phyloP scores from a whole-genome alignment of 30 jellyfish, hydroid and myxozoan genomes.

The Chironex yamaguchii region DNA sequence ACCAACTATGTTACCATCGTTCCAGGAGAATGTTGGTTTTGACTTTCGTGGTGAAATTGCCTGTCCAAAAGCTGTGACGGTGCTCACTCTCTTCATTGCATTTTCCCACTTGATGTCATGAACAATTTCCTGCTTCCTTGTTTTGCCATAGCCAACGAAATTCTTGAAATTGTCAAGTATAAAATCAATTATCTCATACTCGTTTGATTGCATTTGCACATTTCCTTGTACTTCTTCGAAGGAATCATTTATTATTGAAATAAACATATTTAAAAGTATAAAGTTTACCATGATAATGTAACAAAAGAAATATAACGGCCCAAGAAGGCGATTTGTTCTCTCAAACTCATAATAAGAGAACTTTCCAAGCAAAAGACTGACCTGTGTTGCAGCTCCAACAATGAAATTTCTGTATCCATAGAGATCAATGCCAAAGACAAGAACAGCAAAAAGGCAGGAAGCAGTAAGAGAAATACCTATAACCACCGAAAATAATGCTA shows the following conservation, averaged over 20 bases:
- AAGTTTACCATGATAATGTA: slow-evolving; percentile 92
- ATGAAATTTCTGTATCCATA: slow-evolving; percentile 86
- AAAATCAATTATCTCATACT: slow-evolving; percentile 94
- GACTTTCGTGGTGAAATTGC: neutral
- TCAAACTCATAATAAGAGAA: slow-evolving; percentile 88
- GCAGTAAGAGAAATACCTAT: slow-evolving; percentile 80
- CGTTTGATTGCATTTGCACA: slow-evolving; percentile 77
- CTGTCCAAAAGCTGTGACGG: slow-evolving; percentile 56
- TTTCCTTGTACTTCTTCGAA: slow-evolving; percentile 77
- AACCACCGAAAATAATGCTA: slow-evolving; percentile 84
- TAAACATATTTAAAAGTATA: slow-evolving; percentile 90
- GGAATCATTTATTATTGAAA: slow-evolving; percentile 92
- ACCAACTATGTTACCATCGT: slow-evolving; percentile 66
- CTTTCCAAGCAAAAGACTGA: slow-evolving; percentile 94
- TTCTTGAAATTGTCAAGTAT: slow-evolving; percentile 82
- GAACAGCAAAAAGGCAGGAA: slow-evolving; percentile 69
- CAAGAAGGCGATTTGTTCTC: slow-evolving; percentile 87
- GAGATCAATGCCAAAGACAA: slow-evolving; percentile 86
- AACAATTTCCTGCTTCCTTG: slow-evolving; percentile 63
- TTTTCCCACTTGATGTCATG: slow-evolving; percentile 74
- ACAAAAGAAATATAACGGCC: slow-evolving; percentile 90
- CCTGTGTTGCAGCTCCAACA: slow-evolving; percentile 85
- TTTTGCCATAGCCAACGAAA: slow-evolving; percentile 77
- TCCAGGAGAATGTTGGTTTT: slow-evolving; percentile 11
- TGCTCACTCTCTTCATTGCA: slow-evolving; percentile 41